phyloP scores from a whole-genome alignment of 2,113 vertebrate species.

The human region GRCh38 chr17:53057501-53058000 shows the following conservation, averaged over 20 bases:
- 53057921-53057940: neutral
- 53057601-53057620: too few relatives aligned
- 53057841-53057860: neutral
- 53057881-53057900: neutral
- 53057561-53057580: neutral
- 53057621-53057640: neutral
- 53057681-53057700: neutral
- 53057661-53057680: neutral
- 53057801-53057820: neutral
- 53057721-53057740: neutral
- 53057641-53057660: neutral
- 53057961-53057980: neutral
- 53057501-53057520: neutral
- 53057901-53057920: neutral
- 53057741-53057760: neutral
- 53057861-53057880: neutral
- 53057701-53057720: neutral
- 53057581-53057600: too few relatives aligned
- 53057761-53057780: neutral
- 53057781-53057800: neutral
- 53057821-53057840: neutral
- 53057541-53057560: neutral
- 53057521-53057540: neutral
- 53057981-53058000: neutral
- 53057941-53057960: neutral